Evolutionary conservation across 2,113 vertebrate species (phyloP).

Genomic region (Myotis davidii): DNA sequence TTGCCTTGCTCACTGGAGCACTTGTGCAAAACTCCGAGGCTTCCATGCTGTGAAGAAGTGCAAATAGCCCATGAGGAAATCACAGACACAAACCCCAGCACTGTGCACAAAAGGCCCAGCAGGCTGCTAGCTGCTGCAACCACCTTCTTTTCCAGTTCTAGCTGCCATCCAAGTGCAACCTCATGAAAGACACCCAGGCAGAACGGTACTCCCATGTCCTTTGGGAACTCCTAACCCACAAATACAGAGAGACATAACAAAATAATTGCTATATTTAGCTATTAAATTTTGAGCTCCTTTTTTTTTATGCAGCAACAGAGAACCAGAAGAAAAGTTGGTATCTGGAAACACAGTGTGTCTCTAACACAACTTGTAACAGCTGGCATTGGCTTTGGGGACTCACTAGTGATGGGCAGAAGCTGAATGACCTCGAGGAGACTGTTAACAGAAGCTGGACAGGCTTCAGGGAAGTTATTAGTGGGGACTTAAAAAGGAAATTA

Average conservation of each 20-base stretch:
- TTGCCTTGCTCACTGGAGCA: neutral
- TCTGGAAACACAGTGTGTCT: neutral
- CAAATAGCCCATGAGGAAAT: neutral
- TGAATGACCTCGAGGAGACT: neutral
- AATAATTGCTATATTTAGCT: neutral
- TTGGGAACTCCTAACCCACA: neutral
- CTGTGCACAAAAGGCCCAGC: neutral
- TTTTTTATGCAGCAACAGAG: neutral
- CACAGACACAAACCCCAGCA: neutral
- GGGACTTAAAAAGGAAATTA: neutral
- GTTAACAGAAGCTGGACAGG: neutral
- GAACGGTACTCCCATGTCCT: fast-evolving
- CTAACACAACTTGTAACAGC: neutral
- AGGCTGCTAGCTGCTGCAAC: fast-evolving
- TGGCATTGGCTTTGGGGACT: neutral
- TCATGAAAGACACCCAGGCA: neutral
- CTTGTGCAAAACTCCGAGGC: neutral
- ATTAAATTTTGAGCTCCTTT: neutral
- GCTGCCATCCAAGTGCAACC: neutral
- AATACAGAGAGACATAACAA: neutral
- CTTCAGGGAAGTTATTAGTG: neutral
- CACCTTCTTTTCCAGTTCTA: neutral
- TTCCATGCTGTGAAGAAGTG: neutral
- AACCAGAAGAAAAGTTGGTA: neutral
- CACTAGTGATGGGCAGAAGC: neutral